Percentiles rank a stretch among this genome's conserved stretches.
Conservation (phyloP, 2,888 invertebrate species). For the Dendrolimus houi region DNA sequence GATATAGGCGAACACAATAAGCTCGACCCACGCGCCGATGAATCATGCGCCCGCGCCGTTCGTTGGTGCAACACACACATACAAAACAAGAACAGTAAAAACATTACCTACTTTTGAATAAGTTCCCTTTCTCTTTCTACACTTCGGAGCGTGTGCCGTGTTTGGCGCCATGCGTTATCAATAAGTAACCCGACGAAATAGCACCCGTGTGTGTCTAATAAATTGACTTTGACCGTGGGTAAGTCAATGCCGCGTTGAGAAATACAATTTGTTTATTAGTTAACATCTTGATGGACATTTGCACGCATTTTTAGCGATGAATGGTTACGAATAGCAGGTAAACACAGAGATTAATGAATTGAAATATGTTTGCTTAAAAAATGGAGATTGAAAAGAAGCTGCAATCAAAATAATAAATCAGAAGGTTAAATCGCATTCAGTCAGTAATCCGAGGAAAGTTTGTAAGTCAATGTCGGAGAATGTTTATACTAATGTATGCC, state of each 20-base stretch:
- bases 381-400: no score
- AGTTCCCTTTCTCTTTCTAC: slow-evolving; percentile 75
- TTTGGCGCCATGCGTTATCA: slow-evolving; percentile 52
- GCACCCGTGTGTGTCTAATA: slow-evolving; percentile 23
- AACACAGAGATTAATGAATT: no score
- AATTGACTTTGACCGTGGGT: slow-evolving; percentile 36
- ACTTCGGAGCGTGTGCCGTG: slow-evolving; percentile 51
- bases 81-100: slow-evolving; percentile 58
- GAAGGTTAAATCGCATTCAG: no score
- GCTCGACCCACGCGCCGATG: slow-evolving; percentile 68
- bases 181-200: slow-evolving; percentile 38
- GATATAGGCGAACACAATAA: slow-evolving; percentile 60
- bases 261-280: slow-evolving; percentile 11
- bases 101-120: slow-evolving; percentile 76
- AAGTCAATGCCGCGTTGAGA: slow-evolving; percentile 24
- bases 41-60: slow-evolving; percentile 54
- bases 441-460: slow-evolving; percentile 19
- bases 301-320: not conserved
- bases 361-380: no score
- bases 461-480: slow-evolving; percentile 31
- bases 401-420: no score
- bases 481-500: slow-evolving; percentile 51
- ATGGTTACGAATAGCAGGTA: no score
- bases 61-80: slow-evolving; percentile 42
- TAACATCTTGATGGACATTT: not conserved